A percentile compares a stretch with the other conserved stretches of the same genome.
These are phyloP conservation scores for Halictus quadricinctus DNA, from an alignment of 2,888 invertebrate species.

Conservation along the genomic window DNA sequence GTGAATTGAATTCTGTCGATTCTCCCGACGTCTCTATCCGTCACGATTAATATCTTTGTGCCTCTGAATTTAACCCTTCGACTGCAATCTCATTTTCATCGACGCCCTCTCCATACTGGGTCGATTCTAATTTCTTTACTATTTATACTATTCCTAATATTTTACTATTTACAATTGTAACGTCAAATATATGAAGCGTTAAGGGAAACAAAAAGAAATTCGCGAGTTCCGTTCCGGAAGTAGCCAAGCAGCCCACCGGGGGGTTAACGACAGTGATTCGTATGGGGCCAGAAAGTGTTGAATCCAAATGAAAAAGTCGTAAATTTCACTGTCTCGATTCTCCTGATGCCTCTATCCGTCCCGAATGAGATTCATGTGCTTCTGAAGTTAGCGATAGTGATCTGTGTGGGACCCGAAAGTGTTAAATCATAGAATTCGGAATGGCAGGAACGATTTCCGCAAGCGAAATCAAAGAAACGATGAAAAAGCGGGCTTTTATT, in stretches of 20 bases:
- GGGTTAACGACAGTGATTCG: too few relatives aligned
- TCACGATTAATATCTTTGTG: not conserved
- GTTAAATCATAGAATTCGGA: not conserved
- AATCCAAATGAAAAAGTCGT: too few relatives aligned
- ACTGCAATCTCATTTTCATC: not conserved
- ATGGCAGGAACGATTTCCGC: not conserved
- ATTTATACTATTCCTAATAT: too few relatives aligned
- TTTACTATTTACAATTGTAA: too few relatives aligned
- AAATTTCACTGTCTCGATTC: too few relatives aligned
- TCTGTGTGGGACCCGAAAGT: not conserved
- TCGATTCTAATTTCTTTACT: not conserved
- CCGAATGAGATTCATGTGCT: too few relatives aligned
- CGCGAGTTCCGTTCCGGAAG: too few relatives aligned
- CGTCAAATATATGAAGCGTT: too few relatives aligned
- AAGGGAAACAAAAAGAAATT: too few relatives aligned
- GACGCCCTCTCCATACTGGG: not conserved
- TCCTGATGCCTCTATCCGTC: too few relatives aligned
- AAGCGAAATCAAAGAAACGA: not conserved
- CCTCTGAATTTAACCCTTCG: not conserved
- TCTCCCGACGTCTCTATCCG: not conserved
- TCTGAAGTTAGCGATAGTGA: not conserved
- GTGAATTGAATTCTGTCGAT: not conserved
- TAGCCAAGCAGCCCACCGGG: too few relatives aligned
- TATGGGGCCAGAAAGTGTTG: too few relatives aligned
- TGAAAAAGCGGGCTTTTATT: conserved; percentile 7